Percentiles rank a stretch among this genome's conserved stretches.
Evolutionary conservation across 2,797 vertebrate species (phyloP).

Genomic region (Poecilia wingei): DNA sequence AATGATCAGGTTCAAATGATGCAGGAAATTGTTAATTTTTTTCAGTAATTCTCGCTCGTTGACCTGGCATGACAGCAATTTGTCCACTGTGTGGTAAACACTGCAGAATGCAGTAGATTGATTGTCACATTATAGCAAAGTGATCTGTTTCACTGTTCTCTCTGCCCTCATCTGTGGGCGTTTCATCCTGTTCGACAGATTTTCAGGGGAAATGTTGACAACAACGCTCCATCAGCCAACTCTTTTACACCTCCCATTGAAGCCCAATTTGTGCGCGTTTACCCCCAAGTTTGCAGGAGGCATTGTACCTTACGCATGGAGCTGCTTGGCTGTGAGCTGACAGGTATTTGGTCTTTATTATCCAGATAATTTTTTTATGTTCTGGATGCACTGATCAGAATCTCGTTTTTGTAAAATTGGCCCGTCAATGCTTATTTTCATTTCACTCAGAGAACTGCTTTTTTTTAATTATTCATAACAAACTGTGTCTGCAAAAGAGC

Average conservation of each 20-base stretch:
- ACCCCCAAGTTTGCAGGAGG: conserved; percentile 96
- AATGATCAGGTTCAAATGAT: conserved; percentile 71
- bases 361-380: not conserved
- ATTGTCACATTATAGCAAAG: conserved; percentile 53
- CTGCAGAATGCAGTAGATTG: conserved; percentile 56
- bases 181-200: conserved; percentile 82
- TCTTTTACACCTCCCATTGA: conserved; percentile 98
- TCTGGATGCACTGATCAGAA: not conserved
- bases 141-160: conserved; percentile 36
- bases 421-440: not conserved
- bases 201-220: conserved; percentile 95
- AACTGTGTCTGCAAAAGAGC: not conserved
- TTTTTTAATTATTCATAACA: not conserved
- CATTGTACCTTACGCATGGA: conserved; percentile 98
- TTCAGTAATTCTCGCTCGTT: conserved; percentile 71
- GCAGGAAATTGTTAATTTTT: conserved; percentile 69
- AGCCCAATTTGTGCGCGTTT: conserved; percentile 93
- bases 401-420: not conserved
- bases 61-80: conserved; percentile 80
- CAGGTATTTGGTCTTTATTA: conserved; percentile 80
- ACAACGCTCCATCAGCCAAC: conserved; percentile 95
- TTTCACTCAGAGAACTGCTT: not conserved
- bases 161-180: conserved; percentile 37
- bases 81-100: conserved; percentile 65
- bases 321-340: conserved; percentile 95